Evolutionary conservation across 2,888 invertebrate species (phyloP).

Genomic region (Ichneumon xanthorius): DNA sequence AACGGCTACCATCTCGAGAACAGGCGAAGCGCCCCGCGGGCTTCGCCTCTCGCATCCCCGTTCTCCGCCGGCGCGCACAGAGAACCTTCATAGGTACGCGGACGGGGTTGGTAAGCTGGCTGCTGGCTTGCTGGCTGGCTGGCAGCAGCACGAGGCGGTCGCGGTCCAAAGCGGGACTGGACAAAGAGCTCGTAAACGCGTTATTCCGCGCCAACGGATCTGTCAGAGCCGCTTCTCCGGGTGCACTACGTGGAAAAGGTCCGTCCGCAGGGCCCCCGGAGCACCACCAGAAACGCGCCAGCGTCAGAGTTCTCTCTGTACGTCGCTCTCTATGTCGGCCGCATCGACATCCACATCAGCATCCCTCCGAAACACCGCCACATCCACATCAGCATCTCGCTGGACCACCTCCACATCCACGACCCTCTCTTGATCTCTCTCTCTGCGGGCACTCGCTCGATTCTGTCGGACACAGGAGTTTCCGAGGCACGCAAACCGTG

Average conservation of each 20-base stretch:
- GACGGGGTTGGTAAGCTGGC: slow-evolving; percentile 63
- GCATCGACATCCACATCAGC: slow-evolving; percentile 69
- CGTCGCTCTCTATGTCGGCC: slow-evolving; percentile 55
- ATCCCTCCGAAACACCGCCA: slow-evolving; percentile 62
- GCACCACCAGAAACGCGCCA: slow-evolving; percentile 59
- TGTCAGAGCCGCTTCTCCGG: slow-evolving; percentile 83
- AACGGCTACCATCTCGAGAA: slow-evolving; percentile 48
- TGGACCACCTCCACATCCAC: slow-evolving; percentile 18
- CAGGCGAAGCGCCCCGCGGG: slow-evolving; percentile 45
- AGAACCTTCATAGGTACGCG: slow-evolving; percentile 58
- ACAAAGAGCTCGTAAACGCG: slow-evolving; percentile 84
- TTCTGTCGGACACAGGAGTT: slow-evolving; percentile 4
- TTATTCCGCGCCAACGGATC: slow-evolving; percentile 85
- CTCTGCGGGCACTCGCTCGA: not conserved
- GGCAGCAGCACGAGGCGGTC: slow-evolving; percentile 74
- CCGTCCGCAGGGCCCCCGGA: slow-evolving; percentile 66
- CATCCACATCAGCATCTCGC: slow-evolving; percentile 66
- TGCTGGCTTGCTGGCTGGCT: slow-evolving; percentile 54
- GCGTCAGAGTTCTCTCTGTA: slow-evolving; percentile 45
- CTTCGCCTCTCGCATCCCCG: slow-evolving; percentile 32
- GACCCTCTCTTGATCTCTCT: not conserved
- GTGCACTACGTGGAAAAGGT: slow-evolving; percentile 74
- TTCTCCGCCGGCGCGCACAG: not conserved
- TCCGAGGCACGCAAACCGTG: not conserved
- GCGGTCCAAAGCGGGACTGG: slow-evolving; percentile 81